Conservation (phyloP, 2,888 invertebrate genomes). For the Hipparchia sbordonii region DNA sequence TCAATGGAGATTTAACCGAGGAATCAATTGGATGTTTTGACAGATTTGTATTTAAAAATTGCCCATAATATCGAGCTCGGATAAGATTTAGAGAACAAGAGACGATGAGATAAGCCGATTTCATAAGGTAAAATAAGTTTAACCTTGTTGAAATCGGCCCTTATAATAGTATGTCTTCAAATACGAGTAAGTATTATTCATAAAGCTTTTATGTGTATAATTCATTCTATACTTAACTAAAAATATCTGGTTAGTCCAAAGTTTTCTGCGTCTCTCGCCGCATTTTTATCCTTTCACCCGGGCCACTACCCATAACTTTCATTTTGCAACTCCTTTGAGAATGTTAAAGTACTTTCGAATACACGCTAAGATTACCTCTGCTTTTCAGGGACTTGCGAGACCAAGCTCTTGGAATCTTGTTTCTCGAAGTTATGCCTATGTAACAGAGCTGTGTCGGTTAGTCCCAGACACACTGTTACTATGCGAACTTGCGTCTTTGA, state of each 20-base stretch:
- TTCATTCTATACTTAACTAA: background rate
- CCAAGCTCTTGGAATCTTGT: slow-evolving; percentile 47
- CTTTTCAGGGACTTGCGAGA: slow-evolving; percentile 54
- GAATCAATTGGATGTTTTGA: too few species aligned
- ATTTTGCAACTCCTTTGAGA: slow-evolving; percentile 25
- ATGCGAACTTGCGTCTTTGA: slow-evolving; percentile 62
- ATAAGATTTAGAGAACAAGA: too few species aligned
- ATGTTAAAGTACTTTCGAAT: slow-evolving; percentile 28
- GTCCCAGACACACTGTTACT: slow-evolving; percentile 70
- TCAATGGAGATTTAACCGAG: too few species aligned
- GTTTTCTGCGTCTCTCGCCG: background rate
- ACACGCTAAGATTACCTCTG: slow-evolving; percentile 58
- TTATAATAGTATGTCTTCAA: too few species aligned
- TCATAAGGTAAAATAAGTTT: too few species aligned
- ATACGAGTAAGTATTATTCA: too few species aligned
- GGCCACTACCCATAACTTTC: background rate
- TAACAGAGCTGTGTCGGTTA: slow-evolving; percentile 72
- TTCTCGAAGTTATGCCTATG: slow-evolving; percentile 59
- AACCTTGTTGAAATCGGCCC: too few species aligned
- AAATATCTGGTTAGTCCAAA: background rate
- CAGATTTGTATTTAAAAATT: too few species aligned
- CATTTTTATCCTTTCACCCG: background rate
- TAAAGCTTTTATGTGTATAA: background rate
- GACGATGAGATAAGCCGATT: too few species aligned
- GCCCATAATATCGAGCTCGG: too few species aligned